Evolutionary conservation across 2,888 invertebrate species (phyloP), one percentile per base, ranked within the genome.

Genomic region (Rugalucina vietnamica): DNA sequence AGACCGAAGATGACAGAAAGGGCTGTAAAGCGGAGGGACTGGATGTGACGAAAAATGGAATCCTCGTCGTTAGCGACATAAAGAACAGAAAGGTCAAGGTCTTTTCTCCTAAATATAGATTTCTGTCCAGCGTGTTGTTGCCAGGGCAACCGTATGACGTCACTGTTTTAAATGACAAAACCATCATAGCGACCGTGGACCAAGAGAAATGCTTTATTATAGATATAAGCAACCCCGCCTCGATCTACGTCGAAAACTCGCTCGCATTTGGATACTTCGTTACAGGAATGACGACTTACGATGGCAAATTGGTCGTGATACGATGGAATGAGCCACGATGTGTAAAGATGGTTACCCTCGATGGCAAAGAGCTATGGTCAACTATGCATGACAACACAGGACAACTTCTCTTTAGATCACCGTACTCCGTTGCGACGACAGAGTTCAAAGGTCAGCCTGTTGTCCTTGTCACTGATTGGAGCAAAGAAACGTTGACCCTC

Each of bases 291-390:
- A 34, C 65, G 34, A 12, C 65, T 3, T 65, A 34, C 18, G 65
- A 65, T 5, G 29, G 24, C 21, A 34, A 65, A 21, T 34, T 65
- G 5, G 29, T 65, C 3, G 32, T 65, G 8, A 34, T 65, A 2
- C 4, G 65, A 21, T 65, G 65, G 65, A 65, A 65, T 34, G 65
- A 65, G 21, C 65, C 65, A 18, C 32, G 65, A 65, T 65, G 65
- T 18, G 65, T 65, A 21, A 65, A 65, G 21, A 34, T 32, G 34
- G 21, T 65, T 12, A 24, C 2, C 21, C 8, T 34, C 1, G 29
- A 34, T 3, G 65, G 65, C 14, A 32, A 34, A 10, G 65, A 65
- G 65, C 65, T 32, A 14, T 65, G 65, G 65, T 34, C 65, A 21
- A 34, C 65, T 2, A n/a, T 18, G 10, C 3, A 5, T 2, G 34